A percentile compares a stretch with the other conserved stretches of the same genome.
These are phyloP conservation scores for Allophyes oxyacanthae DNA, from an alignment of 2,888 invertebrate genomes.

Conservation along the genomic window DNA sequence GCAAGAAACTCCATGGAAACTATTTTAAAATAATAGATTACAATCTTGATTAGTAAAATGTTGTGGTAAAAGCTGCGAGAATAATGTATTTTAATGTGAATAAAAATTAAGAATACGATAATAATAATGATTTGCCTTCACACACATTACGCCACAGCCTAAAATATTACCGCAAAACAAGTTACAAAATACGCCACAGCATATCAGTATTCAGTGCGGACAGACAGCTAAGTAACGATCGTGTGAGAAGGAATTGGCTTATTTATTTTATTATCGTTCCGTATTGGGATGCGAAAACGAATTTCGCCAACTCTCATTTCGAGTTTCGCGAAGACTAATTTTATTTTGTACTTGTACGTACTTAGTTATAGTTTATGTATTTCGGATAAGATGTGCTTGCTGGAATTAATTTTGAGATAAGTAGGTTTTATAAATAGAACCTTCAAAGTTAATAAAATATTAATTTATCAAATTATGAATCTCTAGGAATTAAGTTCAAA, in stretches of 20 bases:
- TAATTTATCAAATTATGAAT: no score
- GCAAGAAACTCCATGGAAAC: no score
- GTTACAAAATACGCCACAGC: conserved; percentile 18
- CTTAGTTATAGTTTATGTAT: conserved; percentile 35
- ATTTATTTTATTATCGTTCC: conserved; percentile 67
- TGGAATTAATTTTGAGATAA: conserved; percentile 3
- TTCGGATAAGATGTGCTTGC: conserved; percentile 4
- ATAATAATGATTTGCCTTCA: no score
- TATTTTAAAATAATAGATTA: no score
- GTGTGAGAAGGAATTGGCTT: conserved; percentile 54
- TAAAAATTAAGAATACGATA: no score
- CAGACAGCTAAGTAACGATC: conserved; percentile 55
- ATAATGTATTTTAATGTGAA: no score
- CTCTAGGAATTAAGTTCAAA: no score
- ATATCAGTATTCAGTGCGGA: conserved; percentile 58
- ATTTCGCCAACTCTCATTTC: conserved; percentile 48
- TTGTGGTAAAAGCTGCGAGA: no score
- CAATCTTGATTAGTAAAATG: no score
- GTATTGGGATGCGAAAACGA: conserved; percentile 50
- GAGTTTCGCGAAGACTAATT: conserved; percentile 44
- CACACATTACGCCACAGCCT: conserved; percentile 6
- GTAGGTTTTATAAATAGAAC: no score
- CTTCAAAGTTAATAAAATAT: no score
- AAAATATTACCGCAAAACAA: conserved; percentile 17
- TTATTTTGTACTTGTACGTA: conserved; percentile 48